phyloP scores from a whole-genome alignment of 2,888 invertebrate genomes.

The Melanchra persicariae region DNA sequence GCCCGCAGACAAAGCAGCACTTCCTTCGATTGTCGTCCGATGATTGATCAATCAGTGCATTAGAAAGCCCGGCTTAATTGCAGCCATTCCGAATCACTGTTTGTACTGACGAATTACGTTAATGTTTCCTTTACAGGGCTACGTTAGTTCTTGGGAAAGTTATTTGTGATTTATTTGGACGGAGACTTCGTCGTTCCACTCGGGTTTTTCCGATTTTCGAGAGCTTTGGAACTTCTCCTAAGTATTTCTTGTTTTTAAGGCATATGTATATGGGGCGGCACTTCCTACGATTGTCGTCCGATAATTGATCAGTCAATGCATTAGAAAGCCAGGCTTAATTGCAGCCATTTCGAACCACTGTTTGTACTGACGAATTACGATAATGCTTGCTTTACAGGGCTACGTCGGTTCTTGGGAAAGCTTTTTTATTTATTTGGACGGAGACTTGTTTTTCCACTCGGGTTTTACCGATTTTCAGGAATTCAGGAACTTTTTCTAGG shows the following conservation, averaged over 20 bases:
- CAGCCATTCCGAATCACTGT: slow-evolving; percentile 84
- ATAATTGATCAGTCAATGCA: slow-evolving; percentile 90
- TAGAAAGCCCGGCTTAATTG: slow-evolving; percentile 88
- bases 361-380: slow-evolving; percentile 84
- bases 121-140: slow-evolving; percentile 64
- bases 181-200: background rate
- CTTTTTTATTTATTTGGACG: slow-evolving; percentile 29
- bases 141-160: slow-evolving; percentile 22
- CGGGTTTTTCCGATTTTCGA: background rate
- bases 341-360: slow-evolving; percentile 83
- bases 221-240: too few relatives aligned
- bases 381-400: slow-evolving; percentile 64
- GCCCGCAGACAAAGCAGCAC: slow-evolving; percentile 81
- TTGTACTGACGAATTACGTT: slow-evolving; percentile 82
- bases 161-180: slow-evolving; percentile 30
- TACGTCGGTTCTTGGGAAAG: slow-evolving; percentile 24
- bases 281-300: slow-evolving; percentile 85
- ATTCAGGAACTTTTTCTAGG: too few relatives aligned
- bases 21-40: slow-evolving; percentile 85
- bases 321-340: slow-evolving; percentile 88
- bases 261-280: slow-evolving; percentile 66
- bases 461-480: background rate
- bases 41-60: slow-evolving; percentile 90
- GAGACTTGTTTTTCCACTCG: background rate
- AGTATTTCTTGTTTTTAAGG: too few relatives aligned